Percentiles rank a stretch among this genome's conserved stretches.
phyloP scores from a whole-genome alignment of 2,888 invertebrate genomes.

The Drosophila multiciliata region DNA sequence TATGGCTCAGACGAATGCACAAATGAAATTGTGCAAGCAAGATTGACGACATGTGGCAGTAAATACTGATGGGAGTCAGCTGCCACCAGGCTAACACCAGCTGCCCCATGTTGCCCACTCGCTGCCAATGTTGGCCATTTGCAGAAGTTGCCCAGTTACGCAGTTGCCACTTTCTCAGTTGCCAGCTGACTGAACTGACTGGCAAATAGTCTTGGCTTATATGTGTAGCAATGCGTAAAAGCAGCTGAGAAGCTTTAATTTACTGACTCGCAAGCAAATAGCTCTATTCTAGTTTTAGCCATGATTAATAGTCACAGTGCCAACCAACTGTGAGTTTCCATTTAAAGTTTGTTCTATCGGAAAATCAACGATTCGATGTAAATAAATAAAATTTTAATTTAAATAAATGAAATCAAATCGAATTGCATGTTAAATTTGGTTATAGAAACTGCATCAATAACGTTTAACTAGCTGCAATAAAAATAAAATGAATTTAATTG shows the following conservation, averaged over 20 bases:
- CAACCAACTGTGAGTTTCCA: background rate
- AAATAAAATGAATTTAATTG: background rate
- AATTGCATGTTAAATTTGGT: no score
- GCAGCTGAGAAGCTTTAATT: conserved; percentile 15
- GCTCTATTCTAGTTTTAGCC: conserved; percentile 14
- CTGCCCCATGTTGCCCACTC: background rate
- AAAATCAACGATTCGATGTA: background rate
- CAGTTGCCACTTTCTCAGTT: conserved; percentile 2
- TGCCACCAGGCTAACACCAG: conserved; percentile 11
- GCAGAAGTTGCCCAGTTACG: background rate
- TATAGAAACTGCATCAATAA: background rate
- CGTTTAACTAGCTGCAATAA: background rate
- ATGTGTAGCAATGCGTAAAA: background rate
- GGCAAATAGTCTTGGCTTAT: background rate
- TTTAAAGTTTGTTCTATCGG: no score
- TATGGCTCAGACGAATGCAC: conserved; percentile 60
- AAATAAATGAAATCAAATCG: no score
- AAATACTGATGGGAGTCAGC: conserved; percentile 40
- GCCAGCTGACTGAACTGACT: conserved; percentile 15
- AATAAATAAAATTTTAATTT: no score
- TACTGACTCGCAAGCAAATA: conserved; percentile 15
- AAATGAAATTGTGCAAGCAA: conserved; percentile 60
- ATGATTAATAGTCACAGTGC: conserved; percentile 9
- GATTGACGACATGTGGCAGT: conserved; percentile 42
- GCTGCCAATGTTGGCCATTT: background rate